Evolutionary conservation across 2,113 vertebrate species (phyloP), one percentile per base, ranked within the genome.

Genomic region (Festucalex cinctus): DNA sequence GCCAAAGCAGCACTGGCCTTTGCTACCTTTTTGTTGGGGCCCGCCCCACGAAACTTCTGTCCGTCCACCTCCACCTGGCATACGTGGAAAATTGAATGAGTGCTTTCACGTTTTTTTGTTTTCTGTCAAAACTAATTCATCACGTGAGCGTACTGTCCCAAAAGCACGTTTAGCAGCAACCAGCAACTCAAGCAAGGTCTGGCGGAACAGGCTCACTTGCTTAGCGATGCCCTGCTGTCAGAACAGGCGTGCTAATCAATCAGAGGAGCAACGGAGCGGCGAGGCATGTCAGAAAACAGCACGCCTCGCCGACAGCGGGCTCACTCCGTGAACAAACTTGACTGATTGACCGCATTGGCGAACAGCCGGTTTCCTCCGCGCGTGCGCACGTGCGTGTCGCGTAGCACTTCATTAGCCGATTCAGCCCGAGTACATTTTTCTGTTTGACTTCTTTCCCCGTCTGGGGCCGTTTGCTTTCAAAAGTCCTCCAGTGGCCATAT

Each of bases 1-100:
- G 96, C 95, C 71, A 99, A 78, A 19, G 97, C 97, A 62, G 97
- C 97, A n/a, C 96, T 99, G 79, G 97, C 97, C 90, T 99, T 99
- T 74, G 97, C 97, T 88, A 99, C 96, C 80, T 99, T 99, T 92
- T 99, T 99, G 88, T 99, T 99, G 86, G 97, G 97, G 78, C 97
- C 97, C 62, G 97, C 95, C 32, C 97, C 97, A 73, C 95, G 94
- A 86, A 99, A 99, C 84, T 98, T 98, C 93, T 99, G 97, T 69
- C 96, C 94, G 53, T 99, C 97, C n/a, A 99, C 97, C 89, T 98
- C 97, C 90, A 99, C 97, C 97, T 99, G 81, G 39, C 6, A 12
- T 0, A 6, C 35, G 4, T 4, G 1, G 35, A 59, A 32, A 22
- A 24, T 17, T 46, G 3, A 26, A 43, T 44, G 3, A 44, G 41